Base-by-base conservation (phyloP, 2,113 vertebrate genomes). In the Microtus ochrogaster region DNA sequence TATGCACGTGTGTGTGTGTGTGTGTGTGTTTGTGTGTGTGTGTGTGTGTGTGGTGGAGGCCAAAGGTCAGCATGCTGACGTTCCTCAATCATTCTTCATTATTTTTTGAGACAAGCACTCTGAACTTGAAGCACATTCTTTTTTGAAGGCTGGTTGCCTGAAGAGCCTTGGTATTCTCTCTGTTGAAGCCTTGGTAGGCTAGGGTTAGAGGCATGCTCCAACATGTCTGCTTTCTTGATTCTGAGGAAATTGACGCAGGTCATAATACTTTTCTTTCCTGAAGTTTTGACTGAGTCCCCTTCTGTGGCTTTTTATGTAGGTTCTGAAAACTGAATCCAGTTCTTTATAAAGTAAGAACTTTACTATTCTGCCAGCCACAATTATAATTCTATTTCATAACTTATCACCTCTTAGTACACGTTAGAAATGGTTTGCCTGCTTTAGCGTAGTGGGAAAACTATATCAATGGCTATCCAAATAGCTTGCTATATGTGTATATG, bases 361-460 rank as follows among this genome's bases (percentile, higher is more conserved):
- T 28, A 28, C 55, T 83, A 41, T 63, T 8, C 7, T 83, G n/a
- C n/a, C 24, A 63, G n/a, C 7, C 13, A 63, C 58, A 63, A 41
- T 41, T 83, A 63, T 41, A 63, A 41, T 63, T 83, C 41, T 61
- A 8, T 94, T 94, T 39, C 66, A 9, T 58, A 61, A 33, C 19
- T 97, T 94, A 33, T 66, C 22, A 92, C 76, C 7, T 90, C 86
- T 85, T 17, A 52, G 17, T 72, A 12, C 33, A 91, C 52, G 28
- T 66, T 86, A 83, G 19, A 89, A 76, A 63, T 21, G 7, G 4
- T 41, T 94, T 81, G 8, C 3, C 28, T 63, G 85, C 33, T 36
- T 95, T 36, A 91, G 78, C 79, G 10, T 52, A 96, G 90, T 70
- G 81, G 86, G 78, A 74, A 21, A 83, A 85, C 70, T 93, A 22